phyloP scores from a whole-genome alignment of 2,113 vertebrate genomes.

The Heliornis fulica region DNA sequence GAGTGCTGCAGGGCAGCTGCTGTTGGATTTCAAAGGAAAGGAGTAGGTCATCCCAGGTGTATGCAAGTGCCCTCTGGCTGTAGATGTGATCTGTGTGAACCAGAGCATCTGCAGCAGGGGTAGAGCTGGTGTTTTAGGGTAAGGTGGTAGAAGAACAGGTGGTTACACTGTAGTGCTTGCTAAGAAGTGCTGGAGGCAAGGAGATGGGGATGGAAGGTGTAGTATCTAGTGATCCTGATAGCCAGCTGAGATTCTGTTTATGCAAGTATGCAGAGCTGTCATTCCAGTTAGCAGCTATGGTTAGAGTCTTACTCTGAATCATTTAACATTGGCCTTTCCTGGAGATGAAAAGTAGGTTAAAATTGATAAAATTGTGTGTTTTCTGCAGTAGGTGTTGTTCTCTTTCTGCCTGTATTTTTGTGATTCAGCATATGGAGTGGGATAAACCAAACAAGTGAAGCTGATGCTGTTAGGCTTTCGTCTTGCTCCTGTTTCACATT shows the following conservation, averaged over 20 bases:
- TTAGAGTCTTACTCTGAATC: neutral
- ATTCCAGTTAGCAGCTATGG: neutral
- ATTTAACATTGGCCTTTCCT: neutral
- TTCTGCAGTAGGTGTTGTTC: neutral
- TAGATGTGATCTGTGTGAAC: neutral
- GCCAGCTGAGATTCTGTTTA: neutral
- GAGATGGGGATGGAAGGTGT: neutral
- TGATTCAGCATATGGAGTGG: neutral
- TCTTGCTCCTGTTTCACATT: neutral
- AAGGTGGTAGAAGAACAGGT: neutral
- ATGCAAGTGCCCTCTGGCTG: neutral
- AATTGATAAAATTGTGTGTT: neutral
- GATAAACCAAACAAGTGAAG: neutral
- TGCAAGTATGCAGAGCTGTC: neutral
- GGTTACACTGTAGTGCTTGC: neutral
- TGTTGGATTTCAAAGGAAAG: neutral
- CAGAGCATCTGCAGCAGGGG: neutral
- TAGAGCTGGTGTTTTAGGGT: neutral
- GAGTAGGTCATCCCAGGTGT: neutral
- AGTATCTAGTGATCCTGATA: neutral
- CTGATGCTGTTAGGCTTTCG: neutral
- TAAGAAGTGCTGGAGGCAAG: neutral
- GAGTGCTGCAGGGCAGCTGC: neutral
- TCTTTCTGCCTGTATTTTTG: neutral
- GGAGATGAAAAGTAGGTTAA: neutral